Evolutionary conservation across 2,797 vertebrate species (phyloP).

Genomic region (Fringilla coelebs): DNA sequence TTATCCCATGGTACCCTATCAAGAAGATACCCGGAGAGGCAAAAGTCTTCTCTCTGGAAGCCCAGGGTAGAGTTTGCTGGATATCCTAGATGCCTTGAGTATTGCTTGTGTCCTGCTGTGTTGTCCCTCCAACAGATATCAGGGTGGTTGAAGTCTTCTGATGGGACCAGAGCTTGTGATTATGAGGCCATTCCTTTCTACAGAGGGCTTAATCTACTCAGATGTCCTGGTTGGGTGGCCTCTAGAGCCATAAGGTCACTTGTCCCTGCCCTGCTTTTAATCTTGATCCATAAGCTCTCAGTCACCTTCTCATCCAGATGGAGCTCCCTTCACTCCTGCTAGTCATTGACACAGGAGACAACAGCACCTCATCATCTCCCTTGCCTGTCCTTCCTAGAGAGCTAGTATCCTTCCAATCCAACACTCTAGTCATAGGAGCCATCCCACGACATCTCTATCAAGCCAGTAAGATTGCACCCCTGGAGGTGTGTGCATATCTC

Average conservation of each 20-base stretch:
- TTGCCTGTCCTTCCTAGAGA: not conserved
- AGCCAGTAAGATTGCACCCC: not conserved
- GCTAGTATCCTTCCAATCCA: not conserved
- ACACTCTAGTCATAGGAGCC: not conserved
- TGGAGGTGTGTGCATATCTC: no score
- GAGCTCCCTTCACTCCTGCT: not conserved
- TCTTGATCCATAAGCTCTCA: no score
- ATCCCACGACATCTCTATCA: not conserved
- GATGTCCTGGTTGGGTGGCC: not conserved
- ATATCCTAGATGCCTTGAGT: no score
- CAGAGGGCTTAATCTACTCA: not conserved
- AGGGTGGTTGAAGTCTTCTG: fast-evolving
- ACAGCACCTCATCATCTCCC: not conserved
- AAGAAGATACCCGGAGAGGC: not conserved
- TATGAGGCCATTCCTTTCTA: not conserved
- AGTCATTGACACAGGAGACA: not conserved
- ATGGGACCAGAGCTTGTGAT: no score
- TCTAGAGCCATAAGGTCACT: not conserved
- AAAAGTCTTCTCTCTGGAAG: not conserved
- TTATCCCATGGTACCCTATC: not conserved
- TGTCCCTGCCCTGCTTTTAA: not conserved
- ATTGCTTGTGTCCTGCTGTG: not conserved
- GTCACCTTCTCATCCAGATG: not conserved
- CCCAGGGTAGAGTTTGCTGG: not conserved
- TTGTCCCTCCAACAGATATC: not conserved